A percentile compares a stretch with the other conserved stretches of the same genome.
These are phyloP conservation scores for Calcarius lapponicus DNA, from an alignment of 2,797 vertebrate species.

Conservation along the genomic window DNA sequence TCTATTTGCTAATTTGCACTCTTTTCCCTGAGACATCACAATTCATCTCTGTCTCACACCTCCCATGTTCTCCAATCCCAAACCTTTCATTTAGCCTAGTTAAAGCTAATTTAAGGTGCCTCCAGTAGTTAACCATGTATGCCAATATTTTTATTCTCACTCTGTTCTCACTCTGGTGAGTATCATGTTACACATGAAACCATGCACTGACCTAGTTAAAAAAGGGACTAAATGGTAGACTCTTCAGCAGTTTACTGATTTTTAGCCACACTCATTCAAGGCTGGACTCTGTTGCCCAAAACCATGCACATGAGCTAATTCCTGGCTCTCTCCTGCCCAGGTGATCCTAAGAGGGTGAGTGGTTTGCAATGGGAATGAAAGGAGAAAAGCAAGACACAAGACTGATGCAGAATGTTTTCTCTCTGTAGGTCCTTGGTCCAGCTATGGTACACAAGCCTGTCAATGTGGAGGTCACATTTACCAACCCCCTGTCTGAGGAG, in stretches of 20 bases:
- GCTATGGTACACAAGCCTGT: conserved; percentile 52
- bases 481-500: conserved; percentile 68
- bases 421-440: conserved; percentile 63
- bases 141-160: not conserved
- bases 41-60: not conserved
- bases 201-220: not conserved
- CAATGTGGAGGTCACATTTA: conserved; percentile 64
- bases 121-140: not conserved
- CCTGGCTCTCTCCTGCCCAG: not conserved
- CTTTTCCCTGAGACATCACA: not conserved
- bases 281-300: not conserved
- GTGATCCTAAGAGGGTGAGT: not conserved
- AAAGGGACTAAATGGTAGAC: not conserved
- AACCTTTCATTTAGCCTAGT: not conserved
- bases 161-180: not conserved
- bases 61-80: not conserved
- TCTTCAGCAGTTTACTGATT: not conserved
- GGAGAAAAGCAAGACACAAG: not conserved
- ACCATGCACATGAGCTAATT: not conserved
- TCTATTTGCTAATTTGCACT: not conserved
- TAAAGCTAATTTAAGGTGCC: not conserved
- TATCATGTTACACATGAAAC: not conserved
- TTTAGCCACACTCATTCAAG: not conserved
- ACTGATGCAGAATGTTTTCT: not conserved
- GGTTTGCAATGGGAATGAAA: not conserved